A percentile compares a stretch with the other conserved stretches of the same genome.
Evolutionary conservation across 2,888 invertebrate genomes (phyloP).

Genomic region (Rotaria magnacalcarata): DNA sequence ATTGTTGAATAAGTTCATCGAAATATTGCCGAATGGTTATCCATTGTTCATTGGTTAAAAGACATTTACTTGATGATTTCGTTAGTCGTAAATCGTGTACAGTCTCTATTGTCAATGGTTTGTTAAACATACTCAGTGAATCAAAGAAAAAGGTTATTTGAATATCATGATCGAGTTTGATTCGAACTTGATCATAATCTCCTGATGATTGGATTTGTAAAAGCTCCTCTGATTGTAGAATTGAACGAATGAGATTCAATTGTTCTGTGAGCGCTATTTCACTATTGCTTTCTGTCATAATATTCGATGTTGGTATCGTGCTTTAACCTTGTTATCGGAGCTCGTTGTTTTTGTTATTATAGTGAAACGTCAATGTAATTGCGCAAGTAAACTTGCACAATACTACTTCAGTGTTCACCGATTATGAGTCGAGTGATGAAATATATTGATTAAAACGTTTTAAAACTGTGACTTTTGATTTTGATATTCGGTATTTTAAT

Average conservation of each 20-base stretch:
- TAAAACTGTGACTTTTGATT: too few species aligned
- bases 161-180: background rate
- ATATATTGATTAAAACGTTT: too few species aligned
- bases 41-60: background rate
- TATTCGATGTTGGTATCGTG: too few species aligned
- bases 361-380: too few species aligned
- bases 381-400: too few species aligned
- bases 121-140: background rate
- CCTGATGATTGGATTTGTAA: background rate
- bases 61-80: background rate
- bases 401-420: too few species aligned
- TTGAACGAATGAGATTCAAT: background rate
- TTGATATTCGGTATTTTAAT: too few species aligned
- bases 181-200: background rate
- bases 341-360: too few species aligned
- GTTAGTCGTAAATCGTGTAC: background rate
- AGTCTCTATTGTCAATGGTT: background rate
- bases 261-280: too few species aligned
- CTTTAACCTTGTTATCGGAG: too few species aligned
- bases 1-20: background rate
- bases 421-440: too few species aligned
- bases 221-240: background rate
- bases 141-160: background rate
- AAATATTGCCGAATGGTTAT: background rate
- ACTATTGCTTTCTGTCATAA: too few species aligned